Evolutionary conservation across 2,888 invertebrate genomes (phyloP).

Genomic region (Polia nebulosa): DNA sequence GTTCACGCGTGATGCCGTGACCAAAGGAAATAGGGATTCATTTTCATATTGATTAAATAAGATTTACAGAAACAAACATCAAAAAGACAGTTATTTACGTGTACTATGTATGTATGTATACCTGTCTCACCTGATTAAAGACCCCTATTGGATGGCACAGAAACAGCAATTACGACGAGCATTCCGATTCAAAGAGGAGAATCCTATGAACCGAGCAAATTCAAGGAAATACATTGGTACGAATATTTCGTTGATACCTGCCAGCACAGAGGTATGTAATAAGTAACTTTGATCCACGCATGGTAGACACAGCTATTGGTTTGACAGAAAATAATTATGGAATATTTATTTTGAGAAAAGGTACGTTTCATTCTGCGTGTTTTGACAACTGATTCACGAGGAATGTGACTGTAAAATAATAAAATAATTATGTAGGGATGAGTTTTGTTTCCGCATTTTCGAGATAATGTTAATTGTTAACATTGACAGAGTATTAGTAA

Average conservation of each 20-base stretch:
- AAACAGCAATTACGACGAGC: slow-evolving; percentile 22
- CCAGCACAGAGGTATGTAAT: background rate
- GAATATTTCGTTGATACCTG: slow-evolving; percentile 1
- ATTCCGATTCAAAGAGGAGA: slow-evolving; percentile 29
- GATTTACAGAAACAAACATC: too few species aligned
- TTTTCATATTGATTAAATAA: too few species aligned
- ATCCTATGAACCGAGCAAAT: slow-evolving; percentile 4
- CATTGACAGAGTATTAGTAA: too few species aligned
- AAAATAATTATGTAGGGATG: too few species aligned
- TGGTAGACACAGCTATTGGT: too few species aligned
- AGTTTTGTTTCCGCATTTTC: background rate
- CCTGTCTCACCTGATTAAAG: slow-evolving; percentile 13
- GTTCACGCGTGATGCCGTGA: too few species aligned
- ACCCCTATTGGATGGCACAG: slow-evolving; percentile 11
- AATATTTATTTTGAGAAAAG: too few species aligned
- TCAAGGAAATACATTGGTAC: slow-evolving; percentile 15
- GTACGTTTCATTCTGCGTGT: background rate
- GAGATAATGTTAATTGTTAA: background rate
- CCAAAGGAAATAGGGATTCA: too few species aligned
- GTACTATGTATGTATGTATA: too few species aligned
- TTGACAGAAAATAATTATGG: too few species aligned
- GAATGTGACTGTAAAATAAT: too few species aligned
- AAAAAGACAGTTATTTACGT: too few species aligned
- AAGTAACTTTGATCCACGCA: background rate
- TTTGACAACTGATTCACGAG: background rate